Conservation (phyloP, 2,888 invertebrate species). For the Meganola albula region DNA sequence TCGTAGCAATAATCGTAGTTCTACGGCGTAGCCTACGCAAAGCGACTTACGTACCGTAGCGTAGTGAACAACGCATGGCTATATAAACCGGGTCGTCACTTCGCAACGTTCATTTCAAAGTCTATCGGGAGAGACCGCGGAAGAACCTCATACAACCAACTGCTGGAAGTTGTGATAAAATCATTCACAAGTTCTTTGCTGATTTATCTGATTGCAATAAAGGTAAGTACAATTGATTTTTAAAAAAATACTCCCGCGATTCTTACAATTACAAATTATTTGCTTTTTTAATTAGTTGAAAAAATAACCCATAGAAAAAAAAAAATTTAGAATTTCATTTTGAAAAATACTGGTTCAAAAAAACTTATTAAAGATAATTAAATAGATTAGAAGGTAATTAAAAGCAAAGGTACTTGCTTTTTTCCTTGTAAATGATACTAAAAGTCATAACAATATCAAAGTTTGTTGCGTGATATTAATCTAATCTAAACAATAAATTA, state of each 20-base stretch:
- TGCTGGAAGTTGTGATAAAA: constrained; percentile 6
- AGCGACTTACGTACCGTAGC: constrained; percentile 31
- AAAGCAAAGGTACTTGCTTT: too few relatives aligned
- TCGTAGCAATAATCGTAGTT: constrained; percentile 27
- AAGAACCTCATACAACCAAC: constrained; percentile 29
- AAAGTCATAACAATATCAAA: too few relatives aligned
- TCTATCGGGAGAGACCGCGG: constrained; percentile 44
- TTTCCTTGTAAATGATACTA: too few relatives aligned
- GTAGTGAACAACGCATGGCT: constrained; percentile 36
- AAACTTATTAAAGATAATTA: too few relatives aligned
- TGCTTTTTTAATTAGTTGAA: too few relatives aligned
- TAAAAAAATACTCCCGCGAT: background rate
- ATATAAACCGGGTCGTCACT: constrained; percentile 54
- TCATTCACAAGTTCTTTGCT: background rate
- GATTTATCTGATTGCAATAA: background rate
- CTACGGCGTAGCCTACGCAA: constrained; percentile 45
- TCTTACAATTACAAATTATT: too few relatives aligned
- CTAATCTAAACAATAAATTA: too few relatives aligned
- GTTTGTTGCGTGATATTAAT: too few relatives aligned
- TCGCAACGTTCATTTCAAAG: constrained; percentile 56
- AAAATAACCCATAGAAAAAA: too few relatives aligned
- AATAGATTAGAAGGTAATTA: too few relatives aligned
- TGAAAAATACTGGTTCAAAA: too few relatives aligned
- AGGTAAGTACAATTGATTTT: constrained; percentile 15
- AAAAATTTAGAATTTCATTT: too few relatives aligned